Base-by-base conservation (phyloP, 2,113 vertebrate species). In the Castor canadensis region DNA sequence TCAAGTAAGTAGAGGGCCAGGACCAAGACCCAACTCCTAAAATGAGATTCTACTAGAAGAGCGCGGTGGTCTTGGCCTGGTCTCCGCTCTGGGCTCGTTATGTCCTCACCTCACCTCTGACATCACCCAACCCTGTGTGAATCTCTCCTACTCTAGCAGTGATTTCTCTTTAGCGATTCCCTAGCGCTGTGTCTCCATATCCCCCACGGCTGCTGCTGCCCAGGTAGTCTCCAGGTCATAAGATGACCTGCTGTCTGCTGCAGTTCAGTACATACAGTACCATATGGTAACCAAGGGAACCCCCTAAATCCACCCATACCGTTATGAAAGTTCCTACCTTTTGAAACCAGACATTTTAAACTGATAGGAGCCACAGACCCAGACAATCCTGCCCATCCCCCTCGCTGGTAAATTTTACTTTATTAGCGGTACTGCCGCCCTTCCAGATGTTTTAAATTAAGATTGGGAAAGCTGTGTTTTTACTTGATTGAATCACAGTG, bases 381-480 rank as follows among this genome's bases (percentile, higher is more conserved):
- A 90, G 77, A 94, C 94, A 77, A 87, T 72, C 67, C 52, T 43
- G 43, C 76, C 75, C 81, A 87, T 24, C 72, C 49, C 94, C 87
- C 91, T 95, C 88, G 47, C 80, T 92, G 49, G 96, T 92, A 93
- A 91, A 89, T 93, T 94, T 93, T 47, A 73, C 92, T 83, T 32
- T 77, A 11, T 81, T 92, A 56, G 71, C 96, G 81, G 73, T 72
- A 54, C 17, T 76, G 19, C 69, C 13, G 93, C 79, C 52, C 92
- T 93, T 96, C 96, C 98, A 98, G 98, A 97, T 98, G 98, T 97
- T 98, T 98, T 94, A 97, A 43, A 96, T 98, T 98, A 98, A 97
- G 95, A 95, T 96, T 97, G 97, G 93, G 95, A 96, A 98, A 97
- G 97, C 32, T 87, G 62, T 97, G 96, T 97, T 98, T 87, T 12